Evolutionary conservation across 2,888 invertebrate genomes (phyloP), one percentile per base, ranked within the genome.

Genomic region (Anthrax anthrax): DNA sequence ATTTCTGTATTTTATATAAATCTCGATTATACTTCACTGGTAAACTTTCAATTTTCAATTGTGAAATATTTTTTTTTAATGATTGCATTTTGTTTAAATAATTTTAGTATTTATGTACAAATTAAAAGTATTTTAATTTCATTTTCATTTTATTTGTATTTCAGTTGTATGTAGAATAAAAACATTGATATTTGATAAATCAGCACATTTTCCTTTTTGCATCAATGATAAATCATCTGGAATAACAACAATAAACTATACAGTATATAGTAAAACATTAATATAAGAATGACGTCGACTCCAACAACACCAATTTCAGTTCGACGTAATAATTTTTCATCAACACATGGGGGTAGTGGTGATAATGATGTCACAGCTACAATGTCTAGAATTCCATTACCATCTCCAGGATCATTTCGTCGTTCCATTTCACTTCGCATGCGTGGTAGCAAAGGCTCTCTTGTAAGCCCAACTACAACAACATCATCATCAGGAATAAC

Each of bases 391-490:
- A 53, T 53, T 49, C 57, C 57, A 40, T 50, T 55, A 44, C 56
- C 56, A 19, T 52, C 57, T 16, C 52, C 56, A 43, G 55, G 55
- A 29, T 56, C 67, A 59, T 74, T 81, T 64, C 75, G 76, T 52
- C 78, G 80, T 62, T 74, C 79, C 56, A 71, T 73, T 47, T 79
- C 81, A 64, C 64, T 80, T 75, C 78, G 81, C 60, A 62, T 81
- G 75, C 79, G 79, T 67, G 78, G 76, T 60, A 77, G 59, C 46
- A 61, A 64, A 51, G 76, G 69, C 56, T 62, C 50, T 49, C 55
- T 48, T 49, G 56, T 50, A 51, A 55, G 47, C 52, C 55, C 39
- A 36, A 40, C 23, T 14, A 34, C 27, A 32, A 8, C 39, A 2
- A 4, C 29, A 32, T 27, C 23, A 27, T 9, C 29, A 32, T 23